A percentile compares a stretch with the other conserved stretches of the same genome.
Evolutionary conservation across 2,797 vertebrate genomes (phyloP).

Genomic region (Hypotaenidia okinawae): DNA sequence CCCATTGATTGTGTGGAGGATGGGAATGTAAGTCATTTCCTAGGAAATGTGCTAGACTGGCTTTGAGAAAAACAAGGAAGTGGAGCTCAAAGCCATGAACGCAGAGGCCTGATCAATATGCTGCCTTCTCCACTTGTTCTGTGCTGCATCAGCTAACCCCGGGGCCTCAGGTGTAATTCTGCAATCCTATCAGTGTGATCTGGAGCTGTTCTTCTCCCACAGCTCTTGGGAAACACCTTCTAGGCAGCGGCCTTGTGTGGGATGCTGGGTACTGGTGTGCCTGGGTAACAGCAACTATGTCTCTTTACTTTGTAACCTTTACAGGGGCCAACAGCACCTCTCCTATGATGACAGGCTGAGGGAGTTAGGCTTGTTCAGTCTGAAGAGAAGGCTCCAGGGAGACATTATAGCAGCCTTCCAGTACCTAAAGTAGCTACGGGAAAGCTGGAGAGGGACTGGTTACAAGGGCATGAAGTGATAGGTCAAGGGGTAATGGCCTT

Average conservation of each 20-base stretch:
- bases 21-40: not conserved
- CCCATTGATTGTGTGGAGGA: not conserved
- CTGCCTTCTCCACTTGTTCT: not conserved
- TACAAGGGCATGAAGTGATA: too few relatives aligned
- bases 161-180: not conserved
- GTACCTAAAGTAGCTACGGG: too few relatives aligned
- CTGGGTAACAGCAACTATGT: not conserved
- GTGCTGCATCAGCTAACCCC: not conserved
- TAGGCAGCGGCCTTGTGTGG: not conserved
- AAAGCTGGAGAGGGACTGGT: too few relatives aligned
- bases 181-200: rapidly evolving
- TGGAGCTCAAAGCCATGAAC: not conserved
- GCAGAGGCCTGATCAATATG: not conserved
- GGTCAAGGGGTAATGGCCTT: too few relatives aligned
- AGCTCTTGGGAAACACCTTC: not conserved
- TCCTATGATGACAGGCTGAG: too few relatives aligned
- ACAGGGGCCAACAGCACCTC: not conserved
- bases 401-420: too few relatives aligned
- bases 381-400: too few relatives aligned
- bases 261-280: not conserved
- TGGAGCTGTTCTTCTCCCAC: not conserved
- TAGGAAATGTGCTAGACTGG: not conserved
- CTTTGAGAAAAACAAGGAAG: not conserved
- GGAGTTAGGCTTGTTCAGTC: too few relatives aligned
- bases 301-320: not conserved